Evolutionary conservation across 2,888 invertebrate genomes (phyloP).

Genomic region (Himalopsyche japonica): DNA sequence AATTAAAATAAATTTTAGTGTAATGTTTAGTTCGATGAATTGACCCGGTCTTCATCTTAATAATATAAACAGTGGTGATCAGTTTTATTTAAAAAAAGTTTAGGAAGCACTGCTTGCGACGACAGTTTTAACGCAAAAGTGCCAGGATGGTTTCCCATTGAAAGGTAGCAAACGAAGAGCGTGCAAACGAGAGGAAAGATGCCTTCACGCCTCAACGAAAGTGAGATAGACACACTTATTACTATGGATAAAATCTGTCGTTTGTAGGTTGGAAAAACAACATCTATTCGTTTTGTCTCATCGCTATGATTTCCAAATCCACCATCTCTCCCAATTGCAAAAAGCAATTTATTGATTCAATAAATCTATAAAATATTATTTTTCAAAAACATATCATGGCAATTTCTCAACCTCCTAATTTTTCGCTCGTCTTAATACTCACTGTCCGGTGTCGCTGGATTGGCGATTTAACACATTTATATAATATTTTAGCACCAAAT

Average conservation of each 20-base stretch:
- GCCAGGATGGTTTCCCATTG: background rate
- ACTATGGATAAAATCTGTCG: conserved; percentile 1
- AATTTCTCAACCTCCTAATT: too few relatives aligned
- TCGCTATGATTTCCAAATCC: background rate
- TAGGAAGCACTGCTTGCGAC: background rate
- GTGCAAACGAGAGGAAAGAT: background rate
- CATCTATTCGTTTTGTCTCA: background rate
- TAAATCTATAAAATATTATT: too few relatives aligned
- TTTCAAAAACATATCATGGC: too few relatives aligned
- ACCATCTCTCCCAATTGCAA: background rate
- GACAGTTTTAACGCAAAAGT: background rate
- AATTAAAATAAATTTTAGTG: too few relatives aligned
- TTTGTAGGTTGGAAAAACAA: conserved; percentile 7
- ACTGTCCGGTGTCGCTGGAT: too few relatives aligned
- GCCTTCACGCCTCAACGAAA: background rate
- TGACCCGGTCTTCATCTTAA: too few relatives aligned
- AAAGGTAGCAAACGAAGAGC: conserved; percentile 7
- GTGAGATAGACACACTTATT: background rate
- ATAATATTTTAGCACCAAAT: too few relatives aligned
- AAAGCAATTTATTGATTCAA: background rate
- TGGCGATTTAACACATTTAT: too few relatives aligned
- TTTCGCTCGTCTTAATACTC: too few relatives aligned
- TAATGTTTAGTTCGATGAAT: too few relatives aligned
- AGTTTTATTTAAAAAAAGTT: background rate
- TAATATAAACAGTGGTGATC: too few relatives aligned